phyloP scores from a whole-genome alignment of 2,888 invertebrate species.

The Incurvaria masculella region DNA sequence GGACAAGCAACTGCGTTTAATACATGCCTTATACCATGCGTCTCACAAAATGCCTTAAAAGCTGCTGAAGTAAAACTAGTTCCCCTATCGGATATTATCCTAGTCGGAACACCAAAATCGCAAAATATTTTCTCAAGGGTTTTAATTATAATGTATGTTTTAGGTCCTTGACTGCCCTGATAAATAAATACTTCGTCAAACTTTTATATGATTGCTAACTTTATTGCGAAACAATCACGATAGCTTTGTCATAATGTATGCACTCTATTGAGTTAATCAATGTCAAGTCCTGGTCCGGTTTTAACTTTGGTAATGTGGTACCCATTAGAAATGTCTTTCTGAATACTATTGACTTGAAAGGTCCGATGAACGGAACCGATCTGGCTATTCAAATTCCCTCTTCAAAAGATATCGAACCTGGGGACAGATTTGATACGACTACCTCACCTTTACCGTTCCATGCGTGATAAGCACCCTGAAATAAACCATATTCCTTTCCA shows the following conservation, averaged over 20 bases:
- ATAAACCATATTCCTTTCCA: conserved; percentile 11
- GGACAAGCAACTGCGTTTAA: too few species aligned
- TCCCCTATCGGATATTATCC: conserved; percentile 24
- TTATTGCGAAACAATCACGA: conserved; percentile 11
- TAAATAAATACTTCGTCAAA: conserved; percentile 24
- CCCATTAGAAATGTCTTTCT: conserved; percentile 1
- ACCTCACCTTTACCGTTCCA: conserved; percentile 9
- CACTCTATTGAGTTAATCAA: conserved; percentile 2
- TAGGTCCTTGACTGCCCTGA: conserved; percentile 18
- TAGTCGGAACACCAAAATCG: conserved; percentile 15
- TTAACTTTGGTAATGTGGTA: conserved; percentile 10
- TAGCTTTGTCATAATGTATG: conserved; percentile 9
- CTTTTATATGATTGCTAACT: conserved; percentile 17
- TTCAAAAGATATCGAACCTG: background rate
- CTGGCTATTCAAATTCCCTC: conserved; percentile 6
- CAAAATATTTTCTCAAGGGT: conserved; percentile 4
- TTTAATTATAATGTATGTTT: conserved; percentile 18
- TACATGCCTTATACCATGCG: too few species aligned
- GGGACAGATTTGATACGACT: conserved; percentile 7
- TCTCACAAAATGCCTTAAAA: too few species aligned
- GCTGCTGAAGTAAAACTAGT: too few species aligned
- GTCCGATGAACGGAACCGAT: conserved; percentile 6
- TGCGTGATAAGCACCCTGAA: conserved; percentile 11
- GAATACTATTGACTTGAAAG: conserved; percentile 9
- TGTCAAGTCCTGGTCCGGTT: conserved; percentile 2